These are phyloP conservation scores for Trematomus bernacchii DNA, from an alignment of 2,797 vertebrate species.

Conservation along the genomic window DNA sequence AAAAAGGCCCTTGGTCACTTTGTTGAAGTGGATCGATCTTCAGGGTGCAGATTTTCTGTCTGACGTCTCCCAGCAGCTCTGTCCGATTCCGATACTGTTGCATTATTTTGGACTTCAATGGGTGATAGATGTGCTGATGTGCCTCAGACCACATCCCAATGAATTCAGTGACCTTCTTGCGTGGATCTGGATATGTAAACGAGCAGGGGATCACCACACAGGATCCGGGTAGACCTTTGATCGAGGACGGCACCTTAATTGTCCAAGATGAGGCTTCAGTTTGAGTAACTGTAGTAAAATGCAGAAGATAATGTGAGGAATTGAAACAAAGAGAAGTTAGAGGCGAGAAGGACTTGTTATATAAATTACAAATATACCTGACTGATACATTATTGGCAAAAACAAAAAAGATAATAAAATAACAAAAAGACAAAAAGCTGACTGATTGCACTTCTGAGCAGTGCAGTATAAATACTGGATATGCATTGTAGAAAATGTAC, in stretches of 20 bases:
- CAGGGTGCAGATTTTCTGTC: constrained; percentile 73
- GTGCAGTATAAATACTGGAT: background rate
- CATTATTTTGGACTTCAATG: constrained; percentile 22
- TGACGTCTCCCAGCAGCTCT: constrained; percentile 69
- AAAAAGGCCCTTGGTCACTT: constrained; percentile 65
- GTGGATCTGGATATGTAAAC: constrained; percentile 63
- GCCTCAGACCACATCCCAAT: constrained; percentile 70
- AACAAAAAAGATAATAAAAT: background rate
- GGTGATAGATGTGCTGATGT: constrained; percentile 51
- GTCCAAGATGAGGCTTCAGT: constrained; percentile 66
- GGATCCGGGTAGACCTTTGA: constrained; percentile 74
- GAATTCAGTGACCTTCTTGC: background rate
- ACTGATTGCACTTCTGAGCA: background rate
- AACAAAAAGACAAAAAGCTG: background rate
- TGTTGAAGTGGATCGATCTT: constrained; percentile 68
- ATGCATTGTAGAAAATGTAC: background rate
- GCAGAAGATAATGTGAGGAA: background rate
- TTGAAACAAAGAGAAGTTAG: background rate
- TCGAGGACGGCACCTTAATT: constrained; percentile 42
- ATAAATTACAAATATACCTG: background rate
- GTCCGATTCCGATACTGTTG: constrained; percentile 53
- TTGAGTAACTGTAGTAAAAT: constrained; percentile 56
- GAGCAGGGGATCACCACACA: constrained; percentile 83
- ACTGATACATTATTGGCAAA: background rate
- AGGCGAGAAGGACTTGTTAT: background rate